Conservation (phyloP, 1,140 invertebrate species). For the Cheumatopsyche charites region DNA sequence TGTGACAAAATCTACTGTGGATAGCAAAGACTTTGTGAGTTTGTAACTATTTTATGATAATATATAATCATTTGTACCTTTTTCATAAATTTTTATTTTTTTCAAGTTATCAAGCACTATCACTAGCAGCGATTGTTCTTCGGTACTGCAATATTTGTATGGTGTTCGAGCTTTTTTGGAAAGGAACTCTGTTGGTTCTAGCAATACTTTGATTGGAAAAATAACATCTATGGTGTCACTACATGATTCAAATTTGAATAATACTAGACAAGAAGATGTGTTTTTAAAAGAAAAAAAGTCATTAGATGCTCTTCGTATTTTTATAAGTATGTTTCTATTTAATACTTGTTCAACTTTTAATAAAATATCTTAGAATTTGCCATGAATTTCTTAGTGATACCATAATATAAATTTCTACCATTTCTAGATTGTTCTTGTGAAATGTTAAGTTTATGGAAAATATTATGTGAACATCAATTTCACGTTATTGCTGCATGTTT, state of each 20-base stretch:
- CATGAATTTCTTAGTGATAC: constrained; percentile 31
- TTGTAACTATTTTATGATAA: constrained; percentile 32
- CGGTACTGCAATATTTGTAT: constrained; percentile 59
- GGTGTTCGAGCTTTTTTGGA: constrained; percentile 60
- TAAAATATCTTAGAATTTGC: too few relatives aligned
- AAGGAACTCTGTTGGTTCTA: constrained; percentile 50
- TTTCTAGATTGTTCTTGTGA: constrained; percentile 76
- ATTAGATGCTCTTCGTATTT: constrained; percentile 75
- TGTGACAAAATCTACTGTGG: constrained; percentile 67
- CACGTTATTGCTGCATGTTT: constrained; percentile 78
- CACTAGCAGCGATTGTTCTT: constrained; percentile 58
- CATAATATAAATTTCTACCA: constrained; percentile 1
- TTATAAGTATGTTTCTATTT: constrained; percentile 64
- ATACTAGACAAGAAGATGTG: constrained; percentile 52
- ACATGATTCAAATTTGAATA: constrained; percentile 53
- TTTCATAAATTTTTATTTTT: constrained; percentile 27
- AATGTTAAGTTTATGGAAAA: constrained; percentile 91
- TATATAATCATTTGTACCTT: constrained; percentile 37
- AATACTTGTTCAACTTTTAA: constrained; percentile 11
- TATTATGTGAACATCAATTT: constrained; percentile 92
- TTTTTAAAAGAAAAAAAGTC: constrained; percentile 73
- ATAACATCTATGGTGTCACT: constrained; percentile 49
- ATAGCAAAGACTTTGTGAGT: constrained; percentile 68
- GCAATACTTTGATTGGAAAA: constrained; percentile 23
- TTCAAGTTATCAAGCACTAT: constrained; percentile 60